Evolutionary conservation across 2,888 invertebrate genomes (phyloP).

Genomic region (Tineola bisselliella): DNA sequence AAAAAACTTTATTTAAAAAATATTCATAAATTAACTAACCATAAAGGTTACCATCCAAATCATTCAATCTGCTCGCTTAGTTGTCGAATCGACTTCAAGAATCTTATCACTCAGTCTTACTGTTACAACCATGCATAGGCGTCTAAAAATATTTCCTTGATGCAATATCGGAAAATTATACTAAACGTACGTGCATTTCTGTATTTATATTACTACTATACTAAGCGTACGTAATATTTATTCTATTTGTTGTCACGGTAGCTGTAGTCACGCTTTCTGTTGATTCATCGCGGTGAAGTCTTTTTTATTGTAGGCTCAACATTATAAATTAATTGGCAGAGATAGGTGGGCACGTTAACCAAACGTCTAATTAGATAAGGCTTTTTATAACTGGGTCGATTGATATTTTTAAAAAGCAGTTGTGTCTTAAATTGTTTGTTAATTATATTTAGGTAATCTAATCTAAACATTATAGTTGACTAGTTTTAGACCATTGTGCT

Average conservation of each 20-base stretch:
- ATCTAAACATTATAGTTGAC: too few species aligned
- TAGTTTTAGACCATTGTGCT: too few species aligned
- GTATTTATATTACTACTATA: neutral
- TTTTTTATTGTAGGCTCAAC: slow-evolving; percentile 1
- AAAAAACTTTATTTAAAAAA: too few species aligned
- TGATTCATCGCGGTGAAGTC: neutral
- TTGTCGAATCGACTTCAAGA: too few species aligned
- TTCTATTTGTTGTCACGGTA: slow-evolving; percentile 8
- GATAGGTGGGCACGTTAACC: neutral
- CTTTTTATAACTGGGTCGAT: neutral
- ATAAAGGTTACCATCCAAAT: too few species aligned
- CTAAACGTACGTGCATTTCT: neutral
- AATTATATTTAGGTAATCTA: too few species aligned
- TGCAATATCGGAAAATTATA: too few species aligned
- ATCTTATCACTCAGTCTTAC: too few species aligned
- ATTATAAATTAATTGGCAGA: neutral
- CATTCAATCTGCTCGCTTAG: too few species aligned
- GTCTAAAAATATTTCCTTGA: too few species aligned
- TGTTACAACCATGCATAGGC: too few species aligned
- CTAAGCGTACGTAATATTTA: slow-evolving; percentile 2
- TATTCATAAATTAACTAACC: too few species aligned
- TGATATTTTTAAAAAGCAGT: neutral
- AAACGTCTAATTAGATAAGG: neutral
- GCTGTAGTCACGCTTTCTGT: slow-evolving; percentile 8
- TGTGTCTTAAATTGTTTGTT: neutral